phyloP scores from a whole-genome alignment of 1,140 invertebrate genomes.

The Trachymyrmex cornetzi region DNA sequence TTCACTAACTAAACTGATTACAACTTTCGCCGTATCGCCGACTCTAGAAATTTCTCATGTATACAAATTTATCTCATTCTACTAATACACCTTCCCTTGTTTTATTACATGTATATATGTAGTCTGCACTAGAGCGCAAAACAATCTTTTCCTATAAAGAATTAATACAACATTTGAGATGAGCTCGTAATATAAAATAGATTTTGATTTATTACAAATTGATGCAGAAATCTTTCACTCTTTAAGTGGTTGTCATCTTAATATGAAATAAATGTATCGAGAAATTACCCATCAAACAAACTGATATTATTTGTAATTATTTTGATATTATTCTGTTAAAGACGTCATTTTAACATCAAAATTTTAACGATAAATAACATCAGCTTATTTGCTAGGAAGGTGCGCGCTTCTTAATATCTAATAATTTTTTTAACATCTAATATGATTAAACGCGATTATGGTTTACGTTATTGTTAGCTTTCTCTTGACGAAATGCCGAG shows the following conservation, averaged over 20 bases:
- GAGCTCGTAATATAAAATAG: background rate
- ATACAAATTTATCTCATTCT: conserved; percentile 11
- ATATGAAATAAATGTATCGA: background rate
- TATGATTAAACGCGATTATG: conserved; percentile 1
- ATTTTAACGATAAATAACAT: no score
- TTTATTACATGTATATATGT: background rate
- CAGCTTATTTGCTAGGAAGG: no score
- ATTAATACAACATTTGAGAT: background rate
- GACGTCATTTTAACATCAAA: no score
- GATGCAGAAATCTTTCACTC: background rate
- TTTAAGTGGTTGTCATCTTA: background rate
- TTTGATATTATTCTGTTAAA: no score
- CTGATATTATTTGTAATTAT: no score
- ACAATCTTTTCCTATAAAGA: background rate
- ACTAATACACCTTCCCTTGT: background rate
- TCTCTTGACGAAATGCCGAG: background rate
- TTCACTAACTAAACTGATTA: conserved; percentile 19
- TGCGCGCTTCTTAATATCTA: background rate
- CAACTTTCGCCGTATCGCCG: conserved; percentile 36
- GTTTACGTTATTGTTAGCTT: background rate
- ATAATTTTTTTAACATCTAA: background rate
- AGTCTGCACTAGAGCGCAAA: background rate
- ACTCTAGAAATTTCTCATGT: conserved; percentile 27
- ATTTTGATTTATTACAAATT: no score
- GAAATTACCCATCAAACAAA: no score